Percentiles rank a stretch among this genome's conserved stretches.
These are phyloP conservation scores for Silvanus unidentatus DNA, from an alignment of 2,888 invertebrate genomes.

Conservation along the genomic window DNA sequence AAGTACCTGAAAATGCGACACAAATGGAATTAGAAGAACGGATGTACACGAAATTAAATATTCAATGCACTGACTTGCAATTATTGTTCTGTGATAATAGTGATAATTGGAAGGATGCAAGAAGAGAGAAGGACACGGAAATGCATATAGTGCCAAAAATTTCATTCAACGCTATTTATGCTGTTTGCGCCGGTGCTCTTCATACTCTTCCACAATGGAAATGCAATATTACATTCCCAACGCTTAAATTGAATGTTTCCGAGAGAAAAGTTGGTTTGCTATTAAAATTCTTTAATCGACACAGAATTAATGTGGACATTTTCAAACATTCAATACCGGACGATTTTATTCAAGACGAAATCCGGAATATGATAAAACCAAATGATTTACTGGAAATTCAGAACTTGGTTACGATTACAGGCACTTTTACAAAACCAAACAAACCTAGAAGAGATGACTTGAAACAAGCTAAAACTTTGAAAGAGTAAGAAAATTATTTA, in stretches of 20 bases:
- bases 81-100: conserved; percentile 55
- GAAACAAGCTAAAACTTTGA: conserved; percentile 15
- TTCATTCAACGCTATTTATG: conserved; percentile 37
- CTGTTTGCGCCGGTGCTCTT: conserved; percentile 33
- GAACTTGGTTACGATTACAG: conserved; percentile 18
- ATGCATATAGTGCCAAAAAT: conserved; percentile 68
- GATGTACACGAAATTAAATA: conserved; percentile 68
- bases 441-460: conserved; percentile 23
- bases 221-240: conserved; percentile 65
- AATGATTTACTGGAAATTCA: conserved; percentile 19
- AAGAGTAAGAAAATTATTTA: conserved; percentile 20
- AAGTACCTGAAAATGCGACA: conserved; percentile 67
- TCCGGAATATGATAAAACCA: conserved; percentile 15
- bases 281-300: conserved; percentile 52
- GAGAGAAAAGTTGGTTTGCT: conserved; percentile 63
- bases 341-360: conserved; percentile 17
- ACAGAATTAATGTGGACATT: background rate
- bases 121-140: conserved; percentile 66
- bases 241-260: conserved; percentile 68
- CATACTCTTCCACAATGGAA: conserved; percentile 54
- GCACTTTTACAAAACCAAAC: conserved; percentile 24
- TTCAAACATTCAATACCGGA: too few species aligned
- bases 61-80: conserved; percentile 65
- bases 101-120: conserved; percentile 69
- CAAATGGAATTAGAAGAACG: conserved; percentile 78